phyloP scores from a whole-genome alignment of 2,888 invertebrate genomes.

The Leistus spinibarbis region DNA sequence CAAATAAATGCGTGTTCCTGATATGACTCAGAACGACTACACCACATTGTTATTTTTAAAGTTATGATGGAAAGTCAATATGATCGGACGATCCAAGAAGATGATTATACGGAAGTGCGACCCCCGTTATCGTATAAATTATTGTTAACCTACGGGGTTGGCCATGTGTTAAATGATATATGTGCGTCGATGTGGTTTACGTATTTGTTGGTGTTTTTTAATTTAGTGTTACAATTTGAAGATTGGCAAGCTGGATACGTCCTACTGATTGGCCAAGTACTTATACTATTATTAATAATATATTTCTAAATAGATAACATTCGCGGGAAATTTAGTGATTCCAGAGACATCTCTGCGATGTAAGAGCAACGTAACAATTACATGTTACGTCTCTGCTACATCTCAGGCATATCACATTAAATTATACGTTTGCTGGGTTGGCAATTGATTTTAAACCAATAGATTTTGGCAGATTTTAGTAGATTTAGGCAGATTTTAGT shows the following conservation, averaged over 20 bases:
- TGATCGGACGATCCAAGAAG: slow-evolving; percentile 45
- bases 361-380: no score
- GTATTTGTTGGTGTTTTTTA: slow-evolving; percentile 85
- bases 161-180: slow-evolving; percentile 91
- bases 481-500: no score
- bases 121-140: slow-evolving; percentile 55
- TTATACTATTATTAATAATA: slow-evolving; percentile 64
- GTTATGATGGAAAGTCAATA: slow-evolving; percentile 37
- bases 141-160: slow-evolving; percentile 72
- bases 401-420: no score
- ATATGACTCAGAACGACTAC: slow-evolving; percentile 50
- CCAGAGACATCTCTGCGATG: no score
- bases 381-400: no score
- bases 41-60: background rate
- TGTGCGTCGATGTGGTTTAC: slow-evolving; percentile 97
- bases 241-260: slow-evolving; percentile 67
- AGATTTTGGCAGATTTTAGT: no score
- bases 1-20: background rate
- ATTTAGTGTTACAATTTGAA: slow-evolving; percentile 65
- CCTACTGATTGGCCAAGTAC: slow-evolving; percentile 81
- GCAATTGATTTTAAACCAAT: no score
- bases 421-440: no score
- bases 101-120: slow-evolving; percentile 61
- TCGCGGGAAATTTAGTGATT: slow-evolving; percentile 62
- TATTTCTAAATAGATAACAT: slow-evolving; percentile 79